phyloP scores from a whole-genome alignment of 1,140 invertebrate species.

The Drosophila nebulosa region DNA sequence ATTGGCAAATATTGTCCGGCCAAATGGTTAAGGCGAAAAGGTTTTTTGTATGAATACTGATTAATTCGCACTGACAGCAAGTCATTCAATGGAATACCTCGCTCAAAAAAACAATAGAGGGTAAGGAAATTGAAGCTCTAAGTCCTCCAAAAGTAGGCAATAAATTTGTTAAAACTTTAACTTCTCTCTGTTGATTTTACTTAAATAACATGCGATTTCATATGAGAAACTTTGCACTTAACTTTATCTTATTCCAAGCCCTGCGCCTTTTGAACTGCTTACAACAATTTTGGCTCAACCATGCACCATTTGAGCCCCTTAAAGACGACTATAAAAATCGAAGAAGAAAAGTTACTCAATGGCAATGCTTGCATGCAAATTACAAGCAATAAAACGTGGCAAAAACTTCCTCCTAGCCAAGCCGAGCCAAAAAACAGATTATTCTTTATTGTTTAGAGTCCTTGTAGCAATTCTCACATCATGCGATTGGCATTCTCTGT shows the following conservation, averaged over 20 bases:
- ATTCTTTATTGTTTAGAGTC: constrained; percentile 76
- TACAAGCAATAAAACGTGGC: constrained; percentile 74
- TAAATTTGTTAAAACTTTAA: not conserved
- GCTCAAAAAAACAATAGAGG: not conserved
- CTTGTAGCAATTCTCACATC: constrained; percentile 75
- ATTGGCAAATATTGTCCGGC: constrained; percentile 79
- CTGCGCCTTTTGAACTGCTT: not conserved
- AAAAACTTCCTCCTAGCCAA: constrained; percentile 53
- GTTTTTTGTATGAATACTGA: constrained; percentile 50
- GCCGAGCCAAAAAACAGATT: constrained; percentile 57
- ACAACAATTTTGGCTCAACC: constrained; percentile 37
- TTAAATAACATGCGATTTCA: not conserved
- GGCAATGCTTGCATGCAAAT: constrained; percentile 72
- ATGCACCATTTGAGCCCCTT: constrained; percentile 63
- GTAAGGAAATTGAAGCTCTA: not conserved
- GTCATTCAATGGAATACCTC: constrained; percentile 17
- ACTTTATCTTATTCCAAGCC: not conserved
- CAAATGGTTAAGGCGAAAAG: constrained; percentile 62
- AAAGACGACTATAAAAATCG: constrained; percentile 54
- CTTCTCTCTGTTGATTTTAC: not conserved
- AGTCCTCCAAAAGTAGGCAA: not conserved
- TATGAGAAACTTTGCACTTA: constrained; percentile 32
- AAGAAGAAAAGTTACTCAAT: constrained; percentile 57
- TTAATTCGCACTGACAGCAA: constrained; percentile 69
- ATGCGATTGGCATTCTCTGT: constrained; percentile 63